Evolutionary conservation across 1,140 invertebrate species (phyloP), one percentile per base, ranked within the genome.

Genomic region (Bombus consobrinus): DNA sequence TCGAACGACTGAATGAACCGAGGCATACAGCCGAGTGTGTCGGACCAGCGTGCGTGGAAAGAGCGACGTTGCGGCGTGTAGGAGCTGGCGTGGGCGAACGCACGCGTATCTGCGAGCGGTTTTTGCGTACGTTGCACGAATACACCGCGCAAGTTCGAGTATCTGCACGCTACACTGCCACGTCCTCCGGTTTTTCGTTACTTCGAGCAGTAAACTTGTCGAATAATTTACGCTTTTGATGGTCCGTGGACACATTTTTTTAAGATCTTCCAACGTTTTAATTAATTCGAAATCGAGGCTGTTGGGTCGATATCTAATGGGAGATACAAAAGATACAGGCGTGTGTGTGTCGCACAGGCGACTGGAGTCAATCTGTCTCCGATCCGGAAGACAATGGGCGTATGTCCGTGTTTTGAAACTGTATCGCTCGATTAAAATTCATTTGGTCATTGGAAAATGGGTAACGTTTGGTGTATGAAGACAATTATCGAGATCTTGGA

Each of bases 1-100:
- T 87, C 77, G 76, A 84, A 39, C 69, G 90, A 90, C 90, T 91
- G 90, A 91, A 91, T 91, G 90, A 91, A 91, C 86, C 66, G 73
- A 77, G 68, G 69, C 86, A 73, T 43, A 69, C 18, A 53, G 76
- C 82, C 64, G 64, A 66, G 59, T n/a, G 12, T 62, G 43, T 87
- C 66, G 69, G n/a, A 32, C n/a, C 66, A 57, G 78, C 83, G 81
- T 74, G 86, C 82, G 80, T 64, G 85, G n/a, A 82, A 73, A 53
- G 41, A 76, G 86, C 68, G 68, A 80, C 74, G 57, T 77, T 78
- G 83, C 62, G 28, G 74, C 79, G 90, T 84, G 83, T 91, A 88
- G 89, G 85, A 91, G 87, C 85, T 73, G 69, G 88, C 87, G 91
- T 92, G 85, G 90, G 90, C 92, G 90, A 88, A 81, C 69, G 85